These are phyloP conservation scores for Agrotis clavis DNA, from an alignment of 2,888 invertebrate genomes.

Conservation along the genomic window DNA sequence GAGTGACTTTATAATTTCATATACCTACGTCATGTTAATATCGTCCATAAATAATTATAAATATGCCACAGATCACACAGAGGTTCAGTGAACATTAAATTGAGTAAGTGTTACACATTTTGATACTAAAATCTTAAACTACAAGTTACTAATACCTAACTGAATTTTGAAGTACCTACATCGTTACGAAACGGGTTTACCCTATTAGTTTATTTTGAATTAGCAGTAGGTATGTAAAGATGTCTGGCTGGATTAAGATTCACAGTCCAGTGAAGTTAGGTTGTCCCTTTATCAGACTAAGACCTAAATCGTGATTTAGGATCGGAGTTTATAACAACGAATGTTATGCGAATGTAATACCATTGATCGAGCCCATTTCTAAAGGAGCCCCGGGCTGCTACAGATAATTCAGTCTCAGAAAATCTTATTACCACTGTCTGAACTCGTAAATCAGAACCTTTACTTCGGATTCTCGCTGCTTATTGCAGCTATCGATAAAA, in stretches of 20 bases:
- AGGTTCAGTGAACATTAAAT: no score
- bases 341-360: neutral
- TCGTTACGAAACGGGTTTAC: no score
- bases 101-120: no score
- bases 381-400: neutral
- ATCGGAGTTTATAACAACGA: neutral
- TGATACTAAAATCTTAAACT: no score
- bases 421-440: neutral
- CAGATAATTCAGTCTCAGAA: neutral
- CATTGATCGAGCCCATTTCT: neutral
- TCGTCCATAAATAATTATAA: no score
- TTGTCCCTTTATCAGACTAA: neutral
- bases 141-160: no score
- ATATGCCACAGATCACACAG: no score
- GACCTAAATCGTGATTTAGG: neutral
- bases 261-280: neutral
- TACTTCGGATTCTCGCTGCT: neutral
- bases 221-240: neutral
- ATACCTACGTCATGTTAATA: no score
- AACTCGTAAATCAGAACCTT: conserved; percentile 17
- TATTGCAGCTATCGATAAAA: conserved; percentile 14
- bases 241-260: neutral
- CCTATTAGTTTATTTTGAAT: neutral
- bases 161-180: no score
- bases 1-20: no score